These are phyloP conservation scores for Petaurus breviceps DNA, from an alignment of 2,113 vertebrate genomes.

Conservation along the genomic window DNA sequence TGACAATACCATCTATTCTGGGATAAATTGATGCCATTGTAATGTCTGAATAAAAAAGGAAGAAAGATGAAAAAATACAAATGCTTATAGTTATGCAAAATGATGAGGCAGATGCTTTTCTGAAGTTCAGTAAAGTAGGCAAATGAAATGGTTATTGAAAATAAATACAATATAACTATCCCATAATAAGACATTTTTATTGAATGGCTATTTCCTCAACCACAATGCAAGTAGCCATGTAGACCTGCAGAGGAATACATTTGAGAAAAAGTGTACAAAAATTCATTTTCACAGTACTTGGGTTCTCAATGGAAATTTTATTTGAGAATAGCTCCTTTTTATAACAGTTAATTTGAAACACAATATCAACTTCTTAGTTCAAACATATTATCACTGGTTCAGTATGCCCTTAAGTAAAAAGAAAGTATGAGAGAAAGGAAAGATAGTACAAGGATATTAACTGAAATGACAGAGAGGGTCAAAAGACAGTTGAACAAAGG, in stretches of 20 bases:
- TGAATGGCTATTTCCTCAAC: background rate
- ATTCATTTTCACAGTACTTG: constrained; percentile 29
- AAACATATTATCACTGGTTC: constrained; percentile 12
- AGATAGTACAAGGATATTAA: constrained; percentile 33
- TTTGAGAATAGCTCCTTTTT: constrained; percentile 22
- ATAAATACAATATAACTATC: constrained; percentile 5
- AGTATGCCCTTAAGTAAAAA: constrained; percentile 52
- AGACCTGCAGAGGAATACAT: background rate
- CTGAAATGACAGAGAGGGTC: constrained; percentile 51
- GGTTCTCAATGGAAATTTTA: background rate
- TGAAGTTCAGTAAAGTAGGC: background rate
- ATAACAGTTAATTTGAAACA: constrained; percentile 46
- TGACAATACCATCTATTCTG: background rate
- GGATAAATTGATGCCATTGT: constrained; percentile 39
- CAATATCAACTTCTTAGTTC: constrained; percentile 4
- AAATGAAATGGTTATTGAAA: constrained; percentile 6
- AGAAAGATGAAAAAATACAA: background rate
- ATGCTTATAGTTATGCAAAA: constrained; percentile 28
- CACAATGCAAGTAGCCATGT: background rate
- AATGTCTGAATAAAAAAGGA: background rate
- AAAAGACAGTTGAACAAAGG: constrained; percentile 60
- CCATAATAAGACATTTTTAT: background rate
- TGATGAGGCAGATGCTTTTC: background rate
- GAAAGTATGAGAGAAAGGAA: background rate
- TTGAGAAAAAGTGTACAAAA: background rate